A percentile compares a stretch with the other conserved stretches of the same genome.
Evolutionary conservation across 2,113 vertebrate genomes (phyloP).

Genomic region (Petromus typicus): DNA sequence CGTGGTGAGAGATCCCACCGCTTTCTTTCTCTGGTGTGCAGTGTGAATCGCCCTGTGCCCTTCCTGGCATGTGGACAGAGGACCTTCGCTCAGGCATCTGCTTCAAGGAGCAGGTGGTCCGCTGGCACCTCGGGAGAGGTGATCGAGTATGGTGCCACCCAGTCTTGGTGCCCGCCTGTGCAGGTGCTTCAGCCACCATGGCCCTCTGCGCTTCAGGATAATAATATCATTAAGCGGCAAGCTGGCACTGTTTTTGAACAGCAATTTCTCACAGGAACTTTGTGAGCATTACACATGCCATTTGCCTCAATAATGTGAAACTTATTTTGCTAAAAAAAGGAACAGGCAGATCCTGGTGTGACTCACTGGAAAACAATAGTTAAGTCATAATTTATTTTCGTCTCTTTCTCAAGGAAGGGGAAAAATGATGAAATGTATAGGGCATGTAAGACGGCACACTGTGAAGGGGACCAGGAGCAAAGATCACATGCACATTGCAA

Average conservation of each 20-base stretch:
- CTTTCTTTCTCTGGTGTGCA: neutral
- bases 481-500: neutral
- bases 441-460: neutral
- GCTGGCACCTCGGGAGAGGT: neutral
- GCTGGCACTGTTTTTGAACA: neutral
- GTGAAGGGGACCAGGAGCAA: neutral
- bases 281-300: conserved; percentile 55
- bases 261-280: conserved; percentile 71
- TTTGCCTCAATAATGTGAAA: conserved; percentile 71
- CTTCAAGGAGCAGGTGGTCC: neutral
- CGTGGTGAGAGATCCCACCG: neutral
- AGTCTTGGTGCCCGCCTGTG: too few relatives aligned
- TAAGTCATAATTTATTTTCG: conserved; percentile 75
- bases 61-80: neutral
- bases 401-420: conserved; percentile 30
- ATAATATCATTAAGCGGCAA: conserved; percentile 28
- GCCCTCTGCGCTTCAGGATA: neutral
- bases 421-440: conserved; percentile 36
- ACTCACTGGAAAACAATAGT: conserved; percentile 79
- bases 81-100: neutral
- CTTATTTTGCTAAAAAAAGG: conserved; percentile 75
- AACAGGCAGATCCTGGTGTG: conserved; percentile 68
- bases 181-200: neutral
- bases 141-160: neutral
- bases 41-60: neutral